Conservation (phyloP, 1,140 invertebrate species). For the Armadillidium nasatum region DNA sequence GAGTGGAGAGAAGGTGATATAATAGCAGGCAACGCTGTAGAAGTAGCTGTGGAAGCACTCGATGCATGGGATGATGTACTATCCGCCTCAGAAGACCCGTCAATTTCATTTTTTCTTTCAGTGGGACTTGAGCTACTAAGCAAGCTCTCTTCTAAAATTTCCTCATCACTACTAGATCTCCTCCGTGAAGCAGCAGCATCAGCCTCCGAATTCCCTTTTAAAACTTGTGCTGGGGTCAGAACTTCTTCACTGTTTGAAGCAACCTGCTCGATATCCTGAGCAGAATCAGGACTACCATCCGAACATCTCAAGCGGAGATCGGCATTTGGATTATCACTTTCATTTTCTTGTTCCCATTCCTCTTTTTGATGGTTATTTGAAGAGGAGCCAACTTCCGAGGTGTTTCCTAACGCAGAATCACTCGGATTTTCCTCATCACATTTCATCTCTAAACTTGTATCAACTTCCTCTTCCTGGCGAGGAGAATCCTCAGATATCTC, state of each 20-base stretch:
- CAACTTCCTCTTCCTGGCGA: neutral
- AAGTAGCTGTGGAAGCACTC: too few species aligned
- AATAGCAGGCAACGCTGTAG: too few species aligned
- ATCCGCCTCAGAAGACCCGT: too few species aligned
- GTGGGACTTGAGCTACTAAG: too few species aligned
- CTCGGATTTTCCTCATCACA: neutral
- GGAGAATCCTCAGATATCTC: neutral
- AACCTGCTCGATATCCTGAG: neutral
- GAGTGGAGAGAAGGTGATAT: neutral
- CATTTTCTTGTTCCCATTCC: neutral
- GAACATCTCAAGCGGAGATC: neutral
- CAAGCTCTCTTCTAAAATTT: too few species aligned
- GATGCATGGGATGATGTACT: too few species aligned
- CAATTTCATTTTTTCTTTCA: too few species aligned
- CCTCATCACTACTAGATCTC: too few species aligned
- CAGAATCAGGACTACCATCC: neutral
- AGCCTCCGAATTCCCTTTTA: too few species aligned
- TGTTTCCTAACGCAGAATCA: neutral
- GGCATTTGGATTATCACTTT: neutral
- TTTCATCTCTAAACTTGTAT: neutral
- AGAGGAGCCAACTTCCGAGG: neutral
- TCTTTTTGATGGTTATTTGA: neutral
- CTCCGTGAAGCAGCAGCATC: too few species aligned
- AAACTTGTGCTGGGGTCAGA: too few species aligned
- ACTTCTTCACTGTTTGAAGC: too few species aligned